These are phyloP conservation scores for Teleogryllus oceanicus DNA, from an alignment of 2,888 invertebrate genomes.

Conservation along the genomic window DNA sequence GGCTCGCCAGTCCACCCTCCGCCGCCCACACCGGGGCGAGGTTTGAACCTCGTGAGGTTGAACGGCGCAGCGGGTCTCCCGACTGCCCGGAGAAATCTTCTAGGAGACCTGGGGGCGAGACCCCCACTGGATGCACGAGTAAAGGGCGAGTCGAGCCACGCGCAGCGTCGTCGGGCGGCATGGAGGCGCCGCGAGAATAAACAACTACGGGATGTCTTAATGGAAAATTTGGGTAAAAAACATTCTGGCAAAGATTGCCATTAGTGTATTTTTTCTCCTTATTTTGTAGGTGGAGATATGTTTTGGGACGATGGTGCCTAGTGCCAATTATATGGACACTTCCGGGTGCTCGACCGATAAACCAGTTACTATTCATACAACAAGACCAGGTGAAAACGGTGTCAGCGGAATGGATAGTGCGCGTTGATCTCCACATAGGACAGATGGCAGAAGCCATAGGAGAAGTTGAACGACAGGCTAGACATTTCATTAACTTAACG, in stretches of 20 bases:
- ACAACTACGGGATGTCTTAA: not conserved
- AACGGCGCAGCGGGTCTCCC: not conserved
- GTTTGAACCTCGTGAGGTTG: not conserved
- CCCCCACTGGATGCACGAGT: not conserved
- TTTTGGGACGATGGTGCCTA: not conserved
- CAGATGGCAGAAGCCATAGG: not conserved
- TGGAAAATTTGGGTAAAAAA: not conserved
- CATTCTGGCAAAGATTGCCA: not conserved
- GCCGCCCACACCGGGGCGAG: not conserved
- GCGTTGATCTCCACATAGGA: not conserved
- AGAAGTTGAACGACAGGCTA: not conserved
- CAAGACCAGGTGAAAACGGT: not conserved
- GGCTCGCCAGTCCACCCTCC: not conserved
- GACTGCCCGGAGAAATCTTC: not conserved
- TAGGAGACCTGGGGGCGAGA: not conserved
- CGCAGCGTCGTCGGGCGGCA: not conserved
- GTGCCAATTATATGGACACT: not conserved
- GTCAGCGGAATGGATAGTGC: not conserved
- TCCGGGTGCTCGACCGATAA: not conserved
- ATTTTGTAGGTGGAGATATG: not conserved
- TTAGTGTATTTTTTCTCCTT: not conserved
- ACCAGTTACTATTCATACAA: not conserved
- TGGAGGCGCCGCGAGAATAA: too few species aligned
- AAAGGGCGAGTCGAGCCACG: not conserved
- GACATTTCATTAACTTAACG: too few species aligned